These are phyloP conservation scores for Moxostoma hubbsi DNA, from an alignment of 2,797 vertebrate genomes.

Conservation along the genomic window DNA sequence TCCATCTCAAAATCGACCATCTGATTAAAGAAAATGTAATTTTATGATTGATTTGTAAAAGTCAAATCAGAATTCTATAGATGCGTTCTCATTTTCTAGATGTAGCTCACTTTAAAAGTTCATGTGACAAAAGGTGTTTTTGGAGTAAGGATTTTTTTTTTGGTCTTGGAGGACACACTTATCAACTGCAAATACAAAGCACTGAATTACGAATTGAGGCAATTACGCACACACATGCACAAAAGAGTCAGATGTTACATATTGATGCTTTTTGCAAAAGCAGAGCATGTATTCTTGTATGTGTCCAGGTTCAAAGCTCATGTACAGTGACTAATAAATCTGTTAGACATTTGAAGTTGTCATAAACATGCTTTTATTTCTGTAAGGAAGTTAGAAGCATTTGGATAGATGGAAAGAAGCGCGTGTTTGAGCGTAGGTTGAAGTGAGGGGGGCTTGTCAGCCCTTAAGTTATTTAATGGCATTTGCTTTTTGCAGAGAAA, in stretches of 20 bases:
- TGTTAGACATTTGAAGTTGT: neutral
- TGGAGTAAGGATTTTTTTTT: neutral
- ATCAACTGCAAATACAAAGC: constrained; percentile 16
- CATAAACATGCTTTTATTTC: constrained; percentile 20
- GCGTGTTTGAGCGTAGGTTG: neutral
- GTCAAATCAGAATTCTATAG: constrained; percentile 17
- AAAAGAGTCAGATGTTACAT: neutral
- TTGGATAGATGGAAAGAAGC: constrained; percentile 46
- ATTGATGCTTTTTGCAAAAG: no score
- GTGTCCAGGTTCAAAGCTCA: neutral
- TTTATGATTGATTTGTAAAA: constrained; percentile 50
- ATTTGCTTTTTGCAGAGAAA: constrained; percentile 72
- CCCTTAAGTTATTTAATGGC: constrained; percentile 74
- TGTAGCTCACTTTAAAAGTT: constrained; percentile 22
- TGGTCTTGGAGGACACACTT: neutral
- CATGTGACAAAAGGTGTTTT: constrained; percentile 23
- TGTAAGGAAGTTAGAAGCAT: neutral
- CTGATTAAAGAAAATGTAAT: constrained; percentile 52
- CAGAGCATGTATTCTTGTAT: neutral
- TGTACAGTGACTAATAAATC: constrained; percentile 6
- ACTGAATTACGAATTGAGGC: neutral
- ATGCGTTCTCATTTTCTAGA: constrained; percentile 34
- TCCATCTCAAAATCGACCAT: constrained; percentile 24
- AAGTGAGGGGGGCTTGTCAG: constrained; percentile 58
- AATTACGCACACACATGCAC: constrained; percentile 7